Evolutionary conservation across 2,888 invertebrate species (phyloP).

Genomic region (Eilema sororculum): DNA sequence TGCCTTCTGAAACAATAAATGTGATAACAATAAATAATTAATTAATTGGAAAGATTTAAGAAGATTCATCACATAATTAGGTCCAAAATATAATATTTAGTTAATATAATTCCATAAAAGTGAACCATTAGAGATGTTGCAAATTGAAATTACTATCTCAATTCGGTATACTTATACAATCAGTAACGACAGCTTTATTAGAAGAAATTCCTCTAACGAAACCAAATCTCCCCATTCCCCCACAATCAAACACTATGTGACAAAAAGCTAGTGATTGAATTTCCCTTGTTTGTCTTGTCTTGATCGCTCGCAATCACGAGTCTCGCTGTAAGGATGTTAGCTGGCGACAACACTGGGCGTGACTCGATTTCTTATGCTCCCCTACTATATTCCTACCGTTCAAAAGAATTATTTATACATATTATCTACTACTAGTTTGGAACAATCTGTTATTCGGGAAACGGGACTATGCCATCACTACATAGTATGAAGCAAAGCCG

Average conservation of each 20-base stretch:
- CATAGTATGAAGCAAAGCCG: too few relatives aligned
- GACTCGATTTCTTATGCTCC: constrained; percentile 62
- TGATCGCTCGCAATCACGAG: constrained; percentile 73
- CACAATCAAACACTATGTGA: constrained; percentile 25
- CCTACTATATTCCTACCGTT: neutral
- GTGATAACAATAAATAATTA: too few relatives aligned
- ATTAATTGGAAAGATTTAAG: too few relatives aligned
- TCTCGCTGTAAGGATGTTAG: constrained; percentile 72
- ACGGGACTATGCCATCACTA: too few relatives aligned
- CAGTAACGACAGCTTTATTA: neutral
- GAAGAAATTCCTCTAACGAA: neutral
- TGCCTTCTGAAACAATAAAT: too few relatives aligned
- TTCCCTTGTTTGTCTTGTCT: constrained; percentile 61
- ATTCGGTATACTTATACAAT: neutral
- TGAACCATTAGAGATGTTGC: too few relatives aligned
- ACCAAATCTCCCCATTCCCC: constrained; percentile 12
- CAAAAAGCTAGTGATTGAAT: constrained; percentile 62
- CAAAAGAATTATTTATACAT: neutral
- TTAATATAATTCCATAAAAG: too few relatives aligned
- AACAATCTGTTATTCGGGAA: too few relatives aligned
- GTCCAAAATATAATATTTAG: too few relatives aligned
- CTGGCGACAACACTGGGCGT: constrained; percentile 64
- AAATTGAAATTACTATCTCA: neutral
- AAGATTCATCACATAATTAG: too few relatives aligned
- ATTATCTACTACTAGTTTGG: too few relatives aligned